Evolutionary conservation across 2,888 invertebrate genomes (phyloP).

Genomic region (Kuschelorhynchus macadamiae): DNA sequence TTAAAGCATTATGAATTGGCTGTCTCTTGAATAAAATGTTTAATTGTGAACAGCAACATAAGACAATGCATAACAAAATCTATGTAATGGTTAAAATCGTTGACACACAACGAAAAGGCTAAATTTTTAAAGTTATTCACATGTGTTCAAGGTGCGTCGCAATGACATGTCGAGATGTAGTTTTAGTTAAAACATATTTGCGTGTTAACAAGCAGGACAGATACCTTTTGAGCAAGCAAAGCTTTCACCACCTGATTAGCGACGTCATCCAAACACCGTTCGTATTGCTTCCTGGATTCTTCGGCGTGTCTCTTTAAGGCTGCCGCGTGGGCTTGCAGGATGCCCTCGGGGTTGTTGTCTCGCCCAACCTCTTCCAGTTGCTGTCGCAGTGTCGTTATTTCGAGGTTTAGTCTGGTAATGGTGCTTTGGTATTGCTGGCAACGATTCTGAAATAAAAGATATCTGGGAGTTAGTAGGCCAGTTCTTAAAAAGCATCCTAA

Average conservation of each 20-base stretch:
- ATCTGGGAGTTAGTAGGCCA: too few relatives aligned
- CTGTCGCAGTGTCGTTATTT: constrained; percentile 78
- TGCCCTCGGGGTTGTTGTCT: constrained; percentile 71
- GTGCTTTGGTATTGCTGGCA: constrained; percentile 81
- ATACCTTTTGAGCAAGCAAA: constrained; percentile 86
- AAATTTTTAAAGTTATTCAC: too few relatives aligned
- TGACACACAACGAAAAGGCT: too few relatives aligned
- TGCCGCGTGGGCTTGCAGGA: constrained; percentile 74
- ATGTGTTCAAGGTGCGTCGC: too few relatives aligned
- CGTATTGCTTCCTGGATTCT: constrained; percentile 81
- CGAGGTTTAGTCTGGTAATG: constrained; percentile 76
- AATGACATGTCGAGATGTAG: too few relatives aligned
- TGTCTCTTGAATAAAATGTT: too few relatives aligned
- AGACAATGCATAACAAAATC: too few relatives aligned
- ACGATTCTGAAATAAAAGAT: constrained; percentile 73
- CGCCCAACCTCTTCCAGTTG: constrained; percentile 70
- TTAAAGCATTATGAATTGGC: too few relatives aligned
- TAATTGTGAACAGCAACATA: too few relatives aligned
- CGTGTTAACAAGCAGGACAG: constrained; percentile 9
- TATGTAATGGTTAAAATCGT: too few relatives aligned
- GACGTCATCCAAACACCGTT: constrained; percentile 85
- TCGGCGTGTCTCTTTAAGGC: constrained; percentile 77
- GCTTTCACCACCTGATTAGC: constrained; percentile 88
- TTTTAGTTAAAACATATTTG: too few relatives aligned
- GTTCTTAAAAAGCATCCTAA: too few relatives aligned